A percentile compares a stretch with the other conserved stretches of the same genome.
Conservation (phyloP, 2,888 invertebrate species). For the Meta bourneti region DNA sequence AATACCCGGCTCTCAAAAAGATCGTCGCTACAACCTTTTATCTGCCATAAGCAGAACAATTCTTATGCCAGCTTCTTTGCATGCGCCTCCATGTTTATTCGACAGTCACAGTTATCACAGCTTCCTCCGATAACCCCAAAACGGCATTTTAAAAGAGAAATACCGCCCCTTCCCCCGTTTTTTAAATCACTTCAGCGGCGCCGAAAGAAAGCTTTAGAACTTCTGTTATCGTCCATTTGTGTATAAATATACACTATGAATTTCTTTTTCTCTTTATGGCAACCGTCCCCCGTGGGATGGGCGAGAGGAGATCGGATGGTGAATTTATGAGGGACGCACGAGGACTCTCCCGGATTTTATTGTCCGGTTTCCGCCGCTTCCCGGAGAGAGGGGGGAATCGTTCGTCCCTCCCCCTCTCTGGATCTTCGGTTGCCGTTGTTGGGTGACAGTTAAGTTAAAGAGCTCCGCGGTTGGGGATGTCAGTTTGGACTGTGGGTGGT, state of each 20-base stretch:
- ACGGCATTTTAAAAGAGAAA: constrained; percentile 43
- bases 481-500: too few relatives aligned
- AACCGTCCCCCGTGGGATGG: not conserved
- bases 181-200: constrained; percentile 50
- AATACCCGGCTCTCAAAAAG: not conserved
- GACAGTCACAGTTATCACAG: constrained; percentile 14
- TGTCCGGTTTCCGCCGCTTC: constrained; percentile 34
- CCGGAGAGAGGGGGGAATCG: not conserved
- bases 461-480: not conserved
- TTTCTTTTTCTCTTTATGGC: constrained; percentile 47
- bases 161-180: constrained; percentile 31
- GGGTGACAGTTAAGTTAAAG: constrained; percentile 21
- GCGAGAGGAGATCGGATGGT: not conserved
- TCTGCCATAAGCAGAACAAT: constrained; percentile 15
- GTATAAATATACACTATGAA: constrained; percentile 46
- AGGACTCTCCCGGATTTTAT: constrained; percentile 41
- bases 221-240: constrained; percentile 63
- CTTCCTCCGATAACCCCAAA: not conserved
- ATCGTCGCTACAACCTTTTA: constrained; percentile 18
- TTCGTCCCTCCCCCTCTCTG: too few relatives aligned
- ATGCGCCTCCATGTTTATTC: constrained; percentile 20
- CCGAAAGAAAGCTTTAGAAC: constrained; percentile 49
- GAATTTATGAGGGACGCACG: constrained; percentile 32
- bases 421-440: too few relatives aligned
- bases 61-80: not conserved